These are phyloP conservation scores for Neostethus bicornis DNA, from an alignment of 2,797 vertebrate species.

Conservation along the genomic window DNA sequence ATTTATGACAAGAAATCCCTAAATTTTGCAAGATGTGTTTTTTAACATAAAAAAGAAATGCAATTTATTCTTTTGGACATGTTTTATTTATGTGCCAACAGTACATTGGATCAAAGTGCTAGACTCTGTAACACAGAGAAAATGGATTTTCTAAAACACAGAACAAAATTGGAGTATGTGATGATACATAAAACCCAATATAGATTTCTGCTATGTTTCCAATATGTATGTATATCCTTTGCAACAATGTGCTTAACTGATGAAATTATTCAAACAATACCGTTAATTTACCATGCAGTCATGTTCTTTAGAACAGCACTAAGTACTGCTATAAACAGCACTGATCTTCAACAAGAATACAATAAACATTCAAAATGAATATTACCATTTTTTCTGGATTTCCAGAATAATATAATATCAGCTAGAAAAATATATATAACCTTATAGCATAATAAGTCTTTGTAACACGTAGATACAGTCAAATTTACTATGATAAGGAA, in stretches of 20 bases:
- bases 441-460: constrained; percentile 14
- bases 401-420: constrained; percentile 31
- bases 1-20: not conserved
- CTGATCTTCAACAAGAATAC: constrained; percentile 21
- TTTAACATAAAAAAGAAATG: constrained; percentile 13
- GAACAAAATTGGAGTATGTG: constrained; percentile 16
- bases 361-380: constrained; percentile 42
- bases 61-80: constrained; percentile 18
- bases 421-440: constrained; percentile 51
- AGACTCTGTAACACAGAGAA: constrained; percentile 34
- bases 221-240: constrained; percentile 13
- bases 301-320: constrained; percentile 3
- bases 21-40: not conserved
- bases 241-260: constrained; percentile 1
- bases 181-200: constrained; percentile 24
- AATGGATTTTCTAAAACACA: constrained; percentile 35
- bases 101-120: constrained; percentile 54
- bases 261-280: constrained; percentile 10
- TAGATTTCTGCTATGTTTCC: constrained; percentile 11
- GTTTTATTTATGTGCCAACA: constrained; percentile 62
- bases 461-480: constrained; percentile 28
- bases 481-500: constrained; percentile 7
- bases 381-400: constrained; percentile 30
- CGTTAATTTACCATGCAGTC: constrained; percentile 18
- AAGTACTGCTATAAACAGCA: constrained; percentile 7